Conservation (phyloP, 1,140 invertebrate genomes). For the Physella acuta region DNA sequence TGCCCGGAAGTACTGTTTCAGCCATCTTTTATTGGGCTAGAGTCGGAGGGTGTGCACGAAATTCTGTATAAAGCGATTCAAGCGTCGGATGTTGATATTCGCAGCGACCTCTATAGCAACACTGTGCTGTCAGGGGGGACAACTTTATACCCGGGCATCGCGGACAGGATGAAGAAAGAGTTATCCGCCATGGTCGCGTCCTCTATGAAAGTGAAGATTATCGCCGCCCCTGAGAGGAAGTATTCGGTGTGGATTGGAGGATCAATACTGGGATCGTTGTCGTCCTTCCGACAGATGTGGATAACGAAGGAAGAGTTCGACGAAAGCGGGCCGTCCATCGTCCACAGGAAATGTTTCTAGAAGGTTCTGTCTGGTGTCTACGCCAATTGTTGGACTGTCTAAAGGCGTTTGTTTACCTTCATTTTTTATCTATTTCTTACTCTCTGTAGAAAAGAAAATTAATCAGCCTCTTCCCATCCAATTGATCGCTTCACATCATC, state of each 20-base stretch:
- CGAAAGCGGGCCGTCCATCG: constrained; percentile 4
- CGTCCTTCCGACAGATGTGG: not conserved
- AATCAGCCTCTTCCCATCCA: too few species aligned
- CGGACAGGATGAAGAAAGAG: constrained; percentile 60
- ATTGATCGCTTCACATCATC: too few species aligned
- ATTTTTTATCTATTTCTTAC: too few species aligned
- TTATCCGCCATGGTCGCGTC: constrained; percentile 55
- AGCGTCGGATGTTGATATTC: not conserved
- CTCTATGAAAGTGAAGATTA: constrained; percentile 57
- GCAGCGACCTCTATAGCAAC: constrained; percentile 88
- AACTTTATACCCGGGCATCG: constrained; percentile 67
- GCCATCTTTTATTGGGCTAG: constrained; percentile 52
- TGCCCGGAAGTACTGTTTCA: constrained; percentile 73
- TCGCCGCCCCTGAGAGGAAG: constrained; percentile 58
- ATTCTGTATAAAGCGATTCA: constrained; percentile 85
- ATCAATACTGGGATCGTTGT: not conserved
- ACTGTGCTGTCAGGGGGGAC: constrained; percentile 87
- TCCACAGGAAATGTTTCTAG: not conserved
- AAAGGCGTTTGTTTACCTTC: too few species aligned
- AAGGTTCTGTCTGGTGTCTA: too few species aligned
- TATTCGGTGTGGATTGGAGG: constrained; percentile 42
- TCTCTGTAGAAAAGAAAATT: too few species aligned
- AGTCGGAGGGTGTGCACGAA: constrained; percentile 51
- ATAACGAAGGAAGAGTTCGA: constrained; percentile 23
- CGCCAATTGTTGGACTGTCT: too few species aligned